These are phyloP conservation scores for Harmothoe impar DNA, from an alignment of 2,888 invertebrate species.

Conservation along the genomic window DNA sequence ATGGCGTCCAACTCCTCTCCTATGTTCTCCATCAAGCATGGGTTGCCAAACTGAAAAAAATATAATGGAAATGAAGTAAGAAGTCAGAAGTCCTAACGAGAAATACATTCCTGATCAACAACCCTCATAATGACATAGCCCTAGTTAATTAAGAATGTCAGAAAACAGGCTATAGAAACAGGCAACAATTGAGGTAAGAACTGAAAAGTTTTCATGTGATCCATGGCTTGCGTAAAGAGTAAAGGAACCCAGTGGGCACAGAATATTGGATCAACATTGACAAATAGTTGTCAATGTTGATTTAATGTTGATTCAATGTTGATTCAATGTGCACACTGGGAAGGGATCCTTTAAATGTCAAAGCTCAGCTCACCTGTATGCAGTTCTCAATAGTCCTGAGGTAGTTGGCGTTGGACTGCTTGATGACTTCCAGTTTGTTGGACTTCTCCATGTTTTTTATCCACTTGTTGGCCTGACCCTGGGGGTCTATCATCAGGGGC, in stretches of 20 bases:
- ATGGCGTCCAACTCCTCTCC: constrained; percentile 86
- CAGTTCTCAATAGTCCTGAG: constrained; percentile 90
- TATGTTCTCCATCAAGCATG: constrained; percentile 92
- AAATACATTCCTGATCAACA: not conserved
- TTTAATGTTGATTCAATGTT: no score
- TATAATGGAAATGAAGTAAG: not conserved
- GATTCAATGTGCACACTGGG: no score
- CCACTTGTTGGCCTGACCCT: constrained; percentile 96
- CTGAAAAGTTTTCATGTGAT: no score
- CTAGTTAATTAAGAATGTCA: not conserved
- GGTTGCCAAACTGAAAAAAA: constrained; percentile 82
- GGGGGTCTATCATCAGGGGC: constrained; percentile 84
- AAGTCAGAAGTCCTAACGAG: no score
- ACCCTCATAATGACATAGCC: not conserved
- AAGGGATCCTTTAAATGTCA: no score
- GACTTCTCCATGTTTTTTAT: constrained; percentile 95
- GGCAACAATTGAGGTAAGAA: no score
- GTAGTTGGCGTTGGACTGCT: constrained; percentile 92
- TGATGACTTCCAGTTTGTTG: constrained; percentile 91
- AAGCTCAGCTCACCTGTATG: constrained; percentile 86
- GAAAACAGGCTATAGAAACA: no score
- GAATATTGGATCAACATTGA: no score
- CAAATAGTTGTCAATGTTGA: no score
- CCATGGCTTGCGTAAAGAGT: no score
- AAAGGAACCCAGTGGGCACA: no score